Conservation (phyloP, 2,888 invertebrate species). For the Trissonchulus latispiculum region DNA sequence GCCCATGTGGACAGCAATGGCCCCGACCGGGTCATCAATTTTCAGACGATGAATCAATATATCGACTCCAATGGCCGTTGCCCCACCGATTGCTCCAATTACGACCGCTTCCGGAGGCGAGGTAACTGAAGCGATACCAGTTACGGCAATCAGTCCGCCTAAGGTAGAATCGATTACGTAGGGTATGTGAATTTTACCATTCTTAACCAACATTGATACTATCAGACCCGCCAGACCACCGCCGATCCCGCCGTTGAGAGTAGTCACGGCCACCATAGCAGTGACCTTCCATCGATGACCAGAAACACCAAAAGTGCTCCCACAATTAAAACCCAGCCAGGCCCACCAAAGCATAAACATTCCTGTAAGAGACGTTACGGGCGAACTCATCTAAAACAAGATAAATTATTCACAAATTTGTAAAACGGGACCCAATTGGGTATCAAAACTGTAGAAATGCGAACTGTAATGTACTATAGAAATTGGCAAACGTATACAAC, state of each 20-base stretch:
- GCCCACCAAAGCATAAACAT: conserved; percentile 93
- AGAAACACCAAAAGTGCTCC: conserved; percentile 59
- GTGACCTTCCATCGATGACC: conserved; percentile 84
- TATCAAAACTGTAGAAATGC: too few relatives aligned
- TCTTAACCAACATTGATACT: conserved; percentile 22
- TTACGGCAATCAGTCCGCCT: conserved; percentile 74
- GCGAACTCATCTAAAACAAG: conserved; percentile 38
- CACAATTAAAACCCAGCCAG: conserved; percentile 89
- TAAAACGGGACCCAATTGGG: too few relatives aligned
- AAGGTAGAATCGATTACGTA: conserved; percentile 77
- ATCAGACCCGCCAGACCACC: conserved; percentile 64
- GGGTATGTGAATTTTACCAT: conserved; percentile 63
- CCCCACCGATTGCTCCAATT: conserved; percentile 67
- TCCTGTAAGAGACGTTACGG: conserved; percentile 56
- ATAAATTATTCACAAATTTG: too few relatives aligned
- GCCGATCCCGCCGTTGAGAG: conserved; percentile 79
- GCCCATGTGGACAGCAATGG: conserved; percentile 63
- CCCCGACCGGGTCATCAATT: conserved; percentile 83
- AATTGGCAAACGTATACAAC: too few relatives aligned
- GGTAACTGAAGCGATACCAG: conserved; percentile 51
- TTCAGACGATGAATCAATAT: conserved; percentile 61
- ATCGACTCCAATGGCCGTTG: background rate
- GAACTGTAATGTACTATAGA: too few relatives aligned
- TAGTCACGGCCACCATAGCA: conserved; percentile 65
- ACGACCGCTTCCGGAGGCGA: conserved; percentile 70